phyloP scores from a whole-genome alignment of 2,113 vertebrate species.

The Prionailurus viverrinus region DNA sequence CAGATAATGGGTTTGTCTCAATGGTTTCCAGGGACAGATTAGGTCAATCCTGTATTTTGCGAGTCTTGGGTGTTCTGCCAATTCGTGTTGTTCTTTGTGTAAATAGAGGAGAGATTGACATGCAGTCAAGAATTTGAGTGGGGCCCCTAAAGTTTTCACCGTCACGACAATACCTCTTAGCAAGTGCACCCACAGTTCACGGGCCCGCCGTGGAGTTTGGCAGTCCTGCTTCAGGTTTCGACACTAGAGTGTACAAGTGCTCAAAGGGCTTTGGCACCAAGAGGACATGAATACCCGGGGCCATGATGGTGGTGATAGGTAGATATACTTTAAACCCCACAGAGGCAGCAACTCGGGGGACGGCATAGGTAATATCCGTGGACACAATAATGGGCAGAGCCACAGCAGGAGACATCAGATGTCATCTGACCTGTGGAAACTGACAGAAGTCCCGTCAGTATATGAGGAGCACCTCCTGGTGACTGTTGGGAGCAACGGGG shows the following conservation, averaged over 20 bases:
- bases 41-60: conserved; percentile 28
- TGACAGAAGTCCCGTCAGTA: not conserved
- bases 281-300: fast-evolving
- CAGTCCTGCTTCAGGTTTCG: not conserved
- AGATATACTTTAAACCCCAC: not conserved
- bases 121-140: not conserved
- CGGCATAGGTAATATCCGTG: not conserved
- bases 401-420: not conserved
- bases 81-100: not conserved
- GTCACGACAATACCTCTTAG: not conserved
- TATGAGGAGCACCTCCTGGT: not conserved
- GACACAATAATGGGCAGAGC: not conserved
- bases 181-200: not conserved
- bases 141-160: not conserved
- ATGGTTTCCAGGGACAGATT: conserved; percentile 29
- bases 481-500: not conserved
- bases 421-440: not conserved
- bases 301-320: not conserved
- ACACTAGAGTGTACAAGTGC: not conserved
- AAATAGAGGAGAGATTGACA: not conserved
- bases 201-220: not conserved
- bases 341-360: not conserved
- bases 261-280: not conserved
- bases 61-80: not conserved
- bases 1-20: conserved; percentile 24